These are phyloP conservation scores for Sceloporus undulatus DNA, from an alignment of 2,113 vertebrate genomes.

Conservation along the genomic window DNA sequence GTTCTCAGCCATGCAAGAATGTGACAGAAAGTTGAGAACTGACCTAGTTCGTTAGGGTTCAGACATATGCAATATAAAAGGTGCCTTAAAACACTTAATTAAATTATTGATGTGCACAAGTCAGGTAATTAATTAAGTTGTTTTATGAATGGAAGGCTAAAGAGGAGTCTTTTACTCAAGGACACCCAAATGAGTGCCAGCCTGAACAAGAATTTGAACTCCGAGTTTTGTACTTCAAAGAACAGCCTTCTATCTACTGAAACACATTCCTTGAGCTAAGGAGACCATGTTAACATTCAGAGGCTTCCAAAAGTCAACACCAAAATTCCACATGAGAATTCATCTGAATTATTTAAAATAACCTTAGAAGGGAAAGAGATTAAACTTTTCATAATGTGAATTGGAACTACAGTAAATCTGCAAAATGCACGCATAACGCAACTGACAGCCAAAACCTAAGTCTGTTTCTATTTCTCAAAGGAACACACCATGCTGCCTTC, in stretches of 20 bases:
- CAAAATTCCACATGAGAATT: neutral
- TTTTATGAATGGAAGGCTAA: too few relatives aligned
- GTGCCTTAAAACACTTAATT: too few relatives aligned
- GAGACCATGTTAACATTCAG: neutral
- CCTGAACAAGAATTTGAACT: neutral
- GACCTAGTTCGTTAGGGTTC: too few relatives aligned
- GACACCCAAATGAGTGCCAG: too few relatives aligned
- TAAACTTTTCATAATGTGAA: neutral
- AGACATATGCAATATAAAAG: too few relatives aligned
- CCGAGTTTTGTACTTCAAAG: neutral
- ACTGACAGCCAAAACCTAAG: constrained; percentile 1
- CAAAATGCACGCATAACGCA: neutral
- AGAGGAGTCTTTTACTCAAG: too few relatives aligned
- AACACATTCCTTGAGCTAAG: neutral
- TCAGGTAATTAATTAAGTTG: too few relatives aligned
- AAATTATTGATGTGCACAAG: too few relatives aligned
- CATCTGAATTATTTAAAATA: neutral
- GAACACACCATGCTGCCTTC: neutral
- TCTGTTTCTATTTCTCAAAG: neutral
- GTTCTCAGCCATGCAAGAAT: too few relatives aligned
- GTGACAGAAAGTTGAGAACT: too few relatives aligned
- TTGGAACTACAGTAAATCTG: neutral
- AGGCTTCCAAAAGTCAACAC: neutral
- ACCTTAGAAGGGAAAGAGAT: rapidly evolving
- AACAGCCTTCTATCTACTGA: neutral